These are phyloP conservation scores for Parasteatoda tepidariorum DNA, from an alignment of 1,140 invertebrate species.

Conservation along the genomic window DNA sequence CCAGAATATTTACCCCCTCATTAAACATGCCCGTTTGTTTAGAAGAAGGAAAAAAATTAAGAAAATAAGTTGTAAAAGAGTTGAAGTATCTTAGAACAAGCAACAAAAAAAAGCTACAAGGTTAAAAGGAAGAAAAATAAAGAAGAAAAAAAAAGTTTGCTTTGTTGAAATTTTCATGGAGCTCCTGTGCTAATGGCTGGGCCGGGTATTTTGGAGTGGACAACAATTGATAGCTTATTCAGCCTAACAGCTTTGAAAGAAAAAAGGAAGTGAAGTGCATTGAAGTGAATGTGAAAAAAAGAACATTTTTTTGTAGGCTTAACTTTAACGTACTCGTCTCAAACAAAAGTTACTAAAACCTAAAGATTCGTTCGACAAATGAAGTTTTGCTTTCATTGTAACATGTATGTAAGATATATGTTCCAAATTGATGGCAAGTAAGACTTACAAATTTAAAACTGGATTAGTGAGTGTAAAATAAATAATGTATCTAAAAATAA, in stretches of 20 bases:
- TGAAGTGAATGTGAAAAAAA: not conserved
- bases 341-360: too few relatives aligned
- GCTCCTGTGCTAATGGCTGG: not conserved
- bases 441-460: too few relatives aligned
- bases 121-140: not conserved
- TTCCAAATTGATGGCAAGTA: too few relatives aligned
- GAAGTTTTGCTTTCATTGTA: too few relatives aligned
- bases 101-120: not conserved
- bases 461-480: too few relatives aligned
- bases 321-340: too few relatives aligned
- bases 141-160: not conserved
- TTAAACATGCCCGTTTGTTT: constrained; percentile 7
- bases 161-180: not conserved
- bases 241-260: not conserved
- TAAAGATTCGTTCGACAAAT: too few relatives aligned
- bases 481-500: too few relatives aligned
- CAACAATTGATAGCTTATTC: not conserved
- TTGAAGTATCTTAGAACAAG: not conserved
- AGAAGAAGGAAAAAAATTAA: not conserved
- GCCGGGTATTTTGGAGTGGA: not conserved
- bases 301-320: too few relatives aligned
- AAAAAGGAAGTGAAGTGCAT: not conserved
- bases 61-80: constrained; percentile 1
- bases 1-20: constrained; percentile 33
- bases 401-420: too few relatives aligned